Base-by-base conservation (phyloP, 2,797 vertebrate genomes). In the Acanthornis magna region DNA sequence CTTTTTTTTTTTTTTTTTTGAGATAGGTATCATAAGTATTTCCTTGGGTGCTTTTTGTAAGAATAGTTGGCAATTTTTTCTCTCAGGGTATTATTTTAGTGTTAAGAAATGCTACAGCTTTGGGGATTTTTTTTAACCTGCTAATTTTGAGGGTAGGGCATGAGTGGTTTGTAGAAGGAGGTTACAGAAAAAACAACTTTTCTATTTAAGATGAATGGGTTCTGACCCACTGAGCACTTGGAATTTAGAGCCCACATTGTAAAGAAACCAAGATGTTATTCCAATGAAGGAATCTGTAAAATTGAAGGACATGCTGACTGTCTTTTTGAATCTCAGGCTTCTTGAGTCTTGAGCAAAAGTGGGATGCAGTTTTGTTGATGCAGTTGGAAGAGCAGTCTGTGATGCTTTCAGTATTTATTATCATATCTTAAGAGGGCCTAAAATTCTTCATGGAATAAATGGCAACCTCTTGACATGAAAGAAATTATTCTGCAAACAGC, bases 371-470 rank as follows among this genome's bases (percentile, higher is more conserved):
- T 88, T 92, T 88, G 29, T 40, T 71, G 18, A 48, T 81, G 55
- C 23, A 57, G 7, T 25, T 81, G 38, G 29, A 77, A 68, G 65
- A 67, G 15, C 13, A 58, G 27, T 58, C 42, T 82, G 20, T 42
- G 47, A 26, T 89, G 60, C 67, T 82, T 91, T 82, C 68, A 68
- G 38, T 78, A 57, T 75, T 81, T 51, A n/a, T 87, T 58, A 30
- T 30, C 9, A 2, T 79, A 29, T 54, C 54, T 77, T 47, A 43
- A 18, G 68, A 89, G 21, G 29, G 22, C 36, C 38, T 83, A 30
- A 86, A 84, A 84, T 71, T 53, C 61, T 74, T 22, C 17, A 4
- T 7, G n/a, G 43, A 75, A 40, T 76, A 53, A n/a, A 48, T 62
- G 40, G 13, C 70, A 47, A 32, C 20, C 16, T 91, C 30, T 55